Evolutionary conservation across 2,113 vertebrate species (phyloP), one percentile per base, ranked within the genome.

Genomic region (Gadus chalcogrammus): DNA sequence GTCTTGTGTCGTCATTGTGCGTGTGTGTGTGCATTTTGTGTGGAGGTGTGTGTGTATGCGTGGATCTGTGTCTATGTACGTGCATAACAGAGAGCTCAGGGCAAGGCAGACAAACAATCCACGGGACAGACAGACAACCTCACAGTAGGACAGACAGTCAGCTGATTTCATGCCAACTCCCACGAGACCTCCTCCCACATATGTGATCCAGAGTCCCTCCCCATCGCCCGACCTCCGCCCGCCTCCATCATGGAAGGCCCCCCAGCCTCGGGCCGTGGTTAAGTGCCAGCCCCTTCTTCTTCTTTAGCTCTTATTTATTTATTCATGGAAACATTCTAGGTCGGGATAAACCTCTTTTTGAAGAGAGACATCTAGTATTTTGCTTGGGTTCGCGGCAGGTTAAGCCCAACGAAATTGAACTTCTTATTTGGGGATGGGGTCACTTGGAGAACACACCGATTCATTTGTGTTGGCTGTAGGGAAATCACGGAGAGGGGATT

Each of bases 261-360:
- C n/a, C 24, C 64, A 15, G 1, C 9, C 11, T 15, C 65, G 61
- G 22, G 9, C 17, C 55, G 67, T 12, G 18, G 76, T 79, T 65
- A 72, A 73, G 63, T 68, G 59, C 15, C 64, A 64, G 58, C 48
- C 28, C 42, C 66, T 74, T 72, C 42, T 48, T 65, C 38, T 67
- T 35, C 4, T 61, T 9, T 9, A 58, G 28, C 62, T 20, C 5
- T 61, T 70, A 80, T 64, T 61, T 70, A 80, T 64, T 76, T 74
- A 83, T 83, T 83, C 64, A 85, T 74, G 66, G 73, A 64, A 83
- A 70, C 77, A 74, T 79, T 79, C 78, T 61, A 73, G 69, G 68
- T 74, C 64, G 4, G 53, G 74, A 63, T 69, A 69, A 81, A 79
- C 67, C 65, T 66, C 76, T 75, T 76, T 73, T 76, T 70, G 22